These are phyloP conservation scores for Pseudopodoces humilis DNA, from an alignment of 2,113 vertebrate genomes.

Conservation along the genomic window DNA sequence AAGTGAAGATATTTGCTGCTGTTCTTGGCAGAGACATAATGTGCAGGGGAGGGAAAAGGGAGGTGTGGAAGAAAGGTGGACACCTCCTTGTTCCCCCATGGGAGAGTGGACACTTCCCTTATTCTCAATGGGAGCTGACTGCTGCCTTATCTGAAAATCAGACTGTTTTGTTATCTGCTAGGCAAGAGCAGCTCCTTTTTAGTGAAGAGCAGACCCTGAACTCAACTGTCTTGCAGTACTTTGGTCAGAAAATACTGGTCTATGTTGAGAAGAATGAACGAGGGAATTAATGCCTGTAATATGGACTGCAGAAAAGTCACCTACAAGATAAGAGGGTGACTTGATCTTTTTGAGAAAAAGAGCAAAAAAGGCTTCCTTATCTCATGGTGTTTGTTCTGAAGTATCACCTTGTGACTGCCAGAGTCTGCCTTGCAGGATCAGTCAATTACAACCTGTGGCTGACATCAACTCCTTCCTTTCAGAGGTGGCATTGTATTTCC, in stretches of 20 bases:
- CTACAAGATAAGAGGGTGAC: constrained; percentile 39
- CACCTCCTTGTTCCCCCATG: neutral
- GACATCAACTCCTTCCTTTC: neutral
- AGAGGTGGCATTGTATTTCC: neutral
- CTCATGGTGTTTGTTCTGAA: constrained; percentile 50
- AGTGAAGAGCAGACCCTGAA: constrained; percentile 3
- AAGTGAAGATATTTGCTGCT: neutral
- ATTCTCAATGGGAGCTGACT: neutral
- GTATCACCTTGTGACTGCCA: constrained; percentile 6
- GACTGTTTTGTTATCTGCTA: neutral
- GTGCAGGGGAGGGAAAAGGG: neutral
- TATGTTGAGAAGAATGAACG: neutral
- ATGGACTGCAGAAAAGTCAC: constrained; percentile 36
- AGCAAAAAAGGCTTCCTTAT: constrained; percentile 15
- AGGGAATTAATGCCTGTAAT: constrained; percentile 29
- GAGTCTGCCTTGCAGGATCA: neutral
- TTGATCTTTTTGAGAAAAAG: constrained; percentile 24
- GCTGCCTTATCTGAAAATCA: constrained; percentile 2
- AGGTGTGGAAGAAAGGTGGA: neutral
- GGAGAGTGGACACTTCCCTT: neutral
- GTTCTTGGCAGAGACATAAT: neutral
- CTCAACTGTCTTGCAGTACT: neutral
- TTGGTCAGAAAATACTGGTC: neutral
- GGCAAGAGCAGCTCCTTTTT: neutral
- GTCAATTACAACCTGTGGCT: neutral